Percentiles rank a stretch among this genome's conserved stretches.
Evolutionary conservation across 2,797 vertebrate species (phyloP).

Genomic region (Siniperca undulata): DNA sequence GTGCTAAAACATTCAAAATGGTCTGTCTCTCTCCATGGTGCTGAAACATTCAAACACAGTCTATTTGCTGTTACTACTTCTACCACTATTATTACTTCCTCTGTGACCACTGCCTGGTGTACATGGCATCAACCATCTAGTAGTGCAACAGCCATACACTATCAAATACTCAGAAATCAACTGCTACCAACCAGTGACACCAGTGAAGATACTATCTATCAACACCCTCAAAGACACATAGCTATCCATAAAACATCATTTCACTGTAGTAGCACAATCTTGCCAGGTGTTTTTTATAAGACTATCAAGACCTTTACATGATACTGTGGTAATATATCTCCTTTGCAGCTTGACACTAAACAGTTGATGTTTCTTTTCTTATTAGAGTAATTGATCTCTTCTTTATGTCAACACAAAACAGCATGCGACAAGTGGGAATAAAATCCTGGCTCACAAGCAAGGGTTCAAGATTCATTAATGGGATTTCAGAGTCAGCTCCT

Average conservation of each 20-base stretch:
- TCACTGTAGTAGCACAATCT: background rate
- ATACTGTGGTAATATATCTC: background rate
- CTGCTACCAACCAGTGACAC: too few species aligned
- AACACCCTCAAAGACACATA: background rate
- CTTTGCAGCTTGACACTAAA: background rate
- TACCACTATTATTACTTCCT: background rate
- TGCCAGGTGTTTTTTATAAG: background rate
- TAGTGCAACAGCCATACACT: background rate
- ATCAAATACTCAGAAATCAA: background rate
- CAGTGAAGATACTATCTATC: background rate
- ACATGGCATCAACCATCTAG: background rate
- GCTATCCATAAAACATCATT: background rate
- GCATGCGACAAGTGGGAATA: background rate
- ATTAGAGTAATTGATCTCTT: background rate
- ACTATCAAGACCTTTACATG: background rate
- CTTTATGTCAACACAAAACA: background rate
- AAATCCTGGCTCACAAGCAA: background rate
- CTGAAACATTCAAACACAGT: slow-evolving; percentile 36
- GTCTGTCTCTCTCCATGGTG: slow-evolving; percentile 44
- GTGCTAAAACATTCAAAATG: background rate
- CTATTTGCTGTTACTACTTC: background rate
- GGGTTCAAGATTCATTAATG: background rate
- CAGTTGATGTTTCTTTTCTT: background rate
- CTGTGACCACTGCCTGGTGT: background rate
- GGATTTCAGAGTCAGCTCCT: background rate